These are phyloP conservation scores for Cephus sareptanus DNA, from an alignment of 2,888 invertebrate genomes.

Conservation along the genomic window DNA sequence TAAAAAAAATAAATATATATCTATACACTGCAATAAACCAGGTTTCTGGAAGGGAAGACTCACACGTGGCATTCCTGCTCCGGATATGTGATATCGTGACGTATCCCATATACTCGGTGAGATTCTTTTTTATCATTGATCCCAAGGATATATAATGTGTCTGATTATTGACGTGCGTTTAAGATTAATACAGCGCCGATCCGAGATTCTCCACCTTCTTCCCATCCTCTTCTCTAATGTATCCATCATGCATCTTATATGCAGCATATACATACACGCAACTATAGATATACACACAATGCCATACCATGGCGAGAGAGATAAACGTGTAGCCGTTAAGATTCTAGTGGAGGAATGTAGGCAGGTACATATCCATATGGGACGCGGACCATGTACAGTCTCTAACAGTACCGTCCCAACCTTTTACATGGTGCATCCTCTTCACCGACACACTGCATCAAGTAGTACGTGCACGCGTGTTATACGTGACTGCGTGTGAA, in stretches of 20 bases:
- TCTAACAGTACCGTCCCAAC: background rate
- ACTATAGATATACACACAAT: background rate
- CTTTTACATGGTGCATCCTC: background rate
- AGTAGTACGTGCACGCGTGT: background rate
- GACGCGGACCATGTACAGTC: background rate
- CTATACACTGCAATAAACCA: background rate
- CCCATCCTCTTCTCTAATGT: background rate
- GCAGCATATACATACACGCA: background rate
- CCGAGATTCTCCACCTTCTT: background rate
- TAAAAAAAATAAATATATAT: background rate
- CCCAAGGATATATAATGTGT: conserved; percentile 11
- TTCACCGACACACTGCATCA: background rate
- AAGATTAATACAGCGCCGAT: conserved; percentile 26
- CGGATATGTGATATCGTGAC: background rate
- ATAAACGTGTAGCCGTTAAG: background rate
- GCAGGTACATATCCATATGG: background rate
- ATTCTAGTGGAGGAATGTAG: background rate
- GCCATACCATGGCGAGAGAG: background rate
- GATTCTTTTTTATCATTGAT: background rate
- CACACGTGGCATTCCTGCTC: background rate
- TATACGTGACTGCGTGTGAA: background rate
- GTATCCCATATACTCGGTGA: background rate
- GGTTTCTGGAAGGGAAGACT: background rate
- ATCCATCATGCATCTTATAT: background rate
- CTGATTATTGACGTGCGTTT: conserved; percentile 30